These are phyloP conservation scores for Datnioides undecimradiatus DNA, from an alignment of 2,113 vertebrate genomes.

Conservation along the genomic window DNA sequence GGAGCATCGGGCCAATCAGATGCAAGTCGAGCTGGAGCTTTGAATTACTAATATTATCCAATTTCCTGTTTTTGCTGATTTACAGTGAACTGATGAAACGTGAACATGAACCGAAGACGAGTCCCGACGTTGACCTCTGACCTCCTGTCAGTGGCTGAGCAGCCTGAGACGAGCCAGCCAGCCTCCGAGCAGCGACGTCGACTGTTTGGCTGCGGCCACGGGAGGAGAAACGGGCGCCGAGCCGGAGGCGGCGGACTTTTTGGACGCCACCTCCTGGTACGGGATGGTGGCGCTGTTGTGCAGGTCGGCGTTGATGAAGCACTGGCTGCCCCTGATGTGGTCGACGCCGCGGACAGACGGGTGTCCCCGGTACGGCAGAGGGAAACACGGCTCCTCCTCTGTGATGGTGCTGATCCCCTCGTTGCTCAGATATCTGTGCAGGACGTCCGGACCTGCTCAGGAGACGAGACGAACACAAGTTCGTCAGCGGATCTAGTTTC, in stretches of 20 bases:
- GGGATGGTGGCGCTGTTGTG: slow-evolving; percentile 92
- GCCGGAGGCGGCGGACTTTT: slow-evolving; percentile 72
- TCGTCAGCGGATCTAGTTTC: too few relatives aligned
- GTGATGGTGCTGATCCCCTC: slow-evolving; percentile 91
- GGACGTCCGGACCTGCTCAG: slow-evolving; percentile 84
- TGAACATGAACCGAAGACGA: not conserved
- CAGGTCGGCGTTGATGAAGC: slow-evolving; percentile 87
- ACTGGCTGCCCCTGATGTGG: slow-evolving; percentile 91
- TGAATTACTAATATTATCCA: too few relatives aligned
- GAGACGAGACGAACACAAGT: not conserved
- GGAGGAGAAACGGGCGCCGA: slow-evolving; percentile 64
- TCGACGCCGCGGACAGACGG: slow-evolving; percentile 89
- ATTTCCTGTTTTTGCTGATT: too few relatives aligned
- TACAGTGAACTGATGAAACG: not conserved
- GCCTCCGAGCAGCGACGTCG: slow-evolving; percentile 86
- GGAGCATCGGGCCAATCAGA: too few relatives aligned
- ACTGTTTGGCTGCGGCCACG: slow-evolving; percentile 44
- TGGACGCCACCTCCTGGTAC: slow-evolving; percentile 87
- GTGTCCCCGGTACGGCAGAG: slow-evolving; percentile 80
- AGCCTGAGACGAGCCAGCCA: slow-evolving; percentile 92
- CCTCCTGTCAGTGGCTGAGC: slow-evolving; percentile 89
- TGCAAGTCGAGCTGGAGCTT: not conserved
- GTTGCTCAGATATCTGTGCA: slow-evolving; percentile 93
- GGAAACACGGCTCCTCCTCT: slow-evolving; percentile 86
- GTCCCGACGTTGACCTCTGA: too few relatives aligned